These are phyloP conservation scores for Gobio gobio DNA, from an alignment of 2,113 vertebrate species.

Conservation along the genomic window DNA sequence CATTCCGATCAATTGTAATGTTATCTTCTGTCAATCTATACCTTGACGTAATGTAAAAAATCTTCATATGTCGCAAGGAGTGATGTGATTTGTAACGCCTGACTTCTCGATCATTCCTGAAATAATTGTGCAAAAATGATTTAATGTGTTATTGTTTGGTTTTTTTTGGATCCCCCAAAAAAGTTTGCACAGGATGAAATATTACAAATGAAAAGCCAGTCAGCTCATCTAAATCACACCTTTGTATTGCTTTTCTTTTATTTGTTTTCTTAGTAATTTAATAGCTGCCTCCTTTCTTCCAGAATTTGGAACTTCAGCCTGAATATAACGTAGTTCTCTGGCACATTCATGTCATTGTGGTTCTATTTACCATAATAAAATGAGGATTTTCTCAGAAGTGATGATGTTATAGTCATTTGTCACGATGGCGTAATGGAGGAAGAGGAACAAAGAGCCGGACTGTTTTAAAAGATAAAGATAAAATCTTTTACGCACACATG, in stretches of 20 bases:
- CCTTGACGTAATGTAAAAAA: slow-evolving; percentile 3
- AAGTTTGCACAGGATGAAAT: slow-evolving; percentile 30
- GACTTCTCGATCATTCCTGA: slow-evolving; percentile 33
- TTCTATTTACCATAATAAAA: background rate
- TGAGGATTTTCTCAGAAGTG: slow-evolving; percentile 6
- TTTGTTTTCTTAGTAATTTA: slow-evolving; percentile 10
- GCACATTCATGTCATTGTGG: slow-evolving; percentile 40
- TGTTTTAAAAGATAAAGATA: slow-evolving; percentile 4
- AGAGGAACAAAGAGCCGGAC: background rate
- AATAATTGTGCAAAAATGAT: background rate
- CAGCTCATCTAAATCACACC: background rate
- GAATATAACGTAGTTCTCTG: slow-evolving; percentile 44
- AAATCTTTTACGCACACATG: background rate
- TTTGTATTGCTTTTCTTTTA: background rate
- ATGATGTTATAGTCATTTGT: background rate
- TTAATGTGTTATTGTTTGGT: background rate
- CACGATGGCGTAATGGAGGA: background rate
- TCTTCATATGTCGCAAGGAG: slow-evolving; percentile 5
- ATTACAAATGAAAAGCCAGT: background rate
- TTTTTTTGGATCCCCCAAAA: background rate
- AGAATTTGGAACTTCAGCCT: background rate
- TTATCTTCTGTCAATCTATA: background rate
- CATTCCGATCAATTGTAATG: slow-evolving; percentile 19
- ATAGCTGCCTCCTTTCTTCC: slow-evolving; percentile 12
- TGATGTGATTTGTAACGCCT: slow-evolving; percentile 5